A percentile compares a stretch with the other conserved stretches of the same genome.
Evolutionary conservation across 2,113 vertebrate species (phyloP).

Genomic region (Sander lucioperca): DNA sequence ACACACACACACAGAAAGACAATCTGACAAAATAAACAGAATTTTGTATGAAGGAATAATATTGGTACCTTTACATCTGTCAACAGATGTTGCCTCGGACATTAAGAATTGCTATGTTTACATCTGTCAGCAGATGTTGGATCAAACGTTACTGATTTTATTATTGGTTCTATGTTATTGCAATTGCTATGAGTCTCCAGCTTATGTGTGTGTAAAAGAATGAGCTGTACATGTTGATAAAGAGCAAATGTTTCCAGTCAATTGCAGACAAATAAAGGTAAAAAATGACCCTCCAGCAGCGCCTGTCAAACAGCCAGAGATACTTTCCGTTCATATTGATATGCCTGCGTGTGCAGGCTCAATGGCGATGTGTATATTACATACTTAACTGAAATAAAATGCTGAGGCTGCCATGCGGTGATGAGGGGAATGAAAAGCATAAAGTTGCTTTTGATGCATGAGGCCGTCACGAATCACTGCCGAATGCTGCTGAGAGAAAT

Average conservation of each 20-base stretch:
- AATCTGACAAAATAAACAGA: not conserved
- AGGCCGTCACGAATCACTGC: slow-evolving; percentile 49
- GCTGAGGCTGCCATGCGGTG: slow-evolving; percentile 38
- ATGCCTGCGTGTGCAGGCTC: slow-evolving; percentile 4
- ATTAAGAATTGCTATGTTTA: not conserved
- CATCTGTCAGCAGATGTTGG: not conserved
- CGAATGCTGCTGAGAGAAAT: slow-evolving; percentile 52
- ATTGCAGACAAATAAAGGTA: slow-evolving; percentile 32
- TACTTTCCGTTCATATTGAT: slow-evolving; percentile 19
- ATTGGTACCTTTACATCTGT: not conserved
- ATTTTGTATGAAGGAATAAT: not conserved
- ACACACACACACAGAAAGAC: not conserved
- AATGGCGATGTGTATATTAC: slow-evolving; percentile 36
- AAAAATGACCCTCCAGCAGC: slow-evolving; percentile 6
- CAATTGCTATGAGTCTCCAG: not conserved
- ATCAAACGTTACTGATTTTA: not conserved
- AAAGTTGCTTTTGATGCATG: slow-evolving; percentile 63
- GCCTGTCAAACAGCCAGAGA: not conserved
- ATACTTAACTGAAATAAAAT: slow-evolving; percentile 43
- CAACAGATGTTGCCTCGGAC: not conserved
- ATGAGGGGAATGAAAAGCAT: slow-evolving; percentile 56
- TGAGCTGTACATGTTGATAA: not conserved
- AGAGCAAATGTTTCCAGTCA: not conserved
- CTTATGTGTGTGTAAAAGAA: not conserved
- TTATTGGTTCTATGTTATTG: not conserved